A percentile compares a stretch with the other conserved stretches of the same genome.
Evolutionary conservation across 2,113 vertebrate genomes (phyloP).

Genomic region (Cisticola juncidis): DNA sequence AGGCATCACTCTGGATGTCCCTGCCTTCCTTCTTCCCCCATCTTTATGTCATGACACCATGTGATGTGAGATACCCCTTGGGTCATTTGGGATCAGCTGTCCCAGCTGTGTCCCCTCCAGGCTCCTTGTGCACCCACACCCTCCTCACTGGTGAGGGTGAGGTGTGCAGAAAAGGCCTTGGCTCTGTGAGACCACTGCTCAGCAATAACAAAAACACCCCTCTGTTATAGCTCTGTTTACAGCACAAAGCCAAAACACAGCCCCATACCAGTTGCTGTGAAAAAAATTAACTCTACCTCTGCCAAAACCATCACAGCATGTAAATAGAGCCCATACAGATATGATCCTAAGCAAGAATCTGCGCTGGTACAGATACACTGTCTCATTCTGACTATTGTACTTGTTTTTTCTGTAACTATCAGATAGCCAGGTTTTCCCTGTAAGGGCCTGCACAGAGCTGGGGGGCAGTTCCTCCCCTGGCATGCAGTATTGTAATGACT

Average conservation of each 20-base stretch:
- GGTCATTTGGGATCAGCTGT: background rate
- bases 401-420: background rate
- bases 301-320: background rate
- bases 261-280: background rate
- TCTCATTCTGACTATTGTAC: background rate
- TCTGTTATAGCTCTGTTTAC: background rate
- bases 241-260: background rate
- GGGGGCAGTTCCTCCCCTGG: background rate
- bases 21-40: background rate
- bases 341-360: background rate
- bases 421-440: background rate
- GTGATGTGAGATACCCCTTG: background rate
- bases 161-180: background rate
- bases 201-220: rapidly evolving
- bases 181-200: background rate
- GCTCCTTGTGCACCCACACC: background rate
- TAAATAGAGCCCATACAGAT: background rate
- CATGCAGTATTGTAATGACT: background rate
- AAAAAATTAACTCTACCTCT: background rate
- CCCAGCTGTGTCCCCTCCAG: background rate
- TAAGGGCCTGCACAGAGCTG: background rate
- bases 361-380: background rate
- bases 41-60: background rate
- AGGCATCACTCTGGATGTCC: rapidly evolving
- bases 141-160: rapidly evolving